Percentiles rank a stretch among this genome's conserved stretches.
phyloP scores from a whole-genome alignment of 2,797 vertebrate species.

The Xiphophorus birchmanni region DNA sequence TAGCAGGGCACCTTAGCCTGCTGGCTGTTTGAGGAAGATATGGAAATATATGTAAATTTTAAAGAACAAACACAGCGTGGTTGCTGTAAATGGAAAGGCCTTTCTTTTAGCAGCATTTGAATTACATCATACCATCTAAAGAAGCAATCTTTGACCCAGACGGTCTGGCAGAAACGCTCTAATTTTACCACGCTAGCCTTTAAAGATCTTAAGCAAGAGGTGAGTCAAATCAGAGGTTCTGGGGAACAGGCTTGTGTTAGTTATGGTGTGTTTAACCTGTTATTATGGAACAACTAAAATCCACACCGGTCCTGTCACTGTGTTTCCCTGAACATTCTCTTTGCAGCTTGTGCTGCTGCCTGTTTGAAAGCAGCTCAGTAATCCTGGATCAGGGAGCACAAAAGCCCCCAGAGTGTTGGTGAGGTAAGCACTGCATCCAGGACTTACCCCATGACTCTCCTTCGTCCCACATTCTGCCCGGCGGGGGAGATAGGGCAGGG shows the following conservation, averaged over 20 bases:
- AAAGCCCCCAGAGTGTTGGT: conserved; percentile 67
- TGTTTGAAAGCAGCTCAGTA: conserved; percentile 72
- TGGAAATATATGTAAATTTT: neutral
- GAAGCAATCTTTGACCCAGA: conserved; percentile 41
- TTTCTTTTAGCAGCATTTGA: neutral
- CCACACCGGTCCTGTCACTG: conserved; percentile 38
- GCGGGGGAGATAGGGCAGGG: conserved; percentile 27
- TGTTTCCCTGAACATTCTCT: conserved; percentile 66
- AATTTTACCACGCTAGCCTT: conserved; percentile 12
- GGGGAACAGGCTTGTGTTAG: conserved; percentile 20
- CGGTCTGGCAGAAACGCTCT: conserved; percentile 15
- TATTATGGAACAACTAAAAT: conserved; percentile 18
- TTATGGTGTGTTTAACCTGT: conserved; percentile 12
- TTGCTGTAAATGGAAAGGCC: neutral
- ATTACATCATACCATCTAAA: conserved; percentile 11
- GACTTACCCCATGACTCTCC: conserved; percentile 38
- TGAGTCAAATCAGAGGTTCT: conserved; percentile 9
- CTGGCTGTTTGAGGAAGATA: neutral
- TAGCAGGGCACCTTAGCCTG: neutral
- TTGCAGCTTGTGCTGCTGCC: conserved; percentile 51
- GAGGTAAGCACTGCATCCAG: conserved; percentile 71
- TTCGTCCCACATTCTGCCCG: conserved; percentile 31
- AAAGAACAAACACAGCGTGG: neutral
- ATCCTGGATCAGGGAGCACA: conserved; percentile 80
- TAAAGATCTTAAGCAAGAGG: conserved; percentile 39